phyloP scores from a whole-genome alignment of 2,113 vertebrate species.

The Leucoraja erinaceus region DNA sequence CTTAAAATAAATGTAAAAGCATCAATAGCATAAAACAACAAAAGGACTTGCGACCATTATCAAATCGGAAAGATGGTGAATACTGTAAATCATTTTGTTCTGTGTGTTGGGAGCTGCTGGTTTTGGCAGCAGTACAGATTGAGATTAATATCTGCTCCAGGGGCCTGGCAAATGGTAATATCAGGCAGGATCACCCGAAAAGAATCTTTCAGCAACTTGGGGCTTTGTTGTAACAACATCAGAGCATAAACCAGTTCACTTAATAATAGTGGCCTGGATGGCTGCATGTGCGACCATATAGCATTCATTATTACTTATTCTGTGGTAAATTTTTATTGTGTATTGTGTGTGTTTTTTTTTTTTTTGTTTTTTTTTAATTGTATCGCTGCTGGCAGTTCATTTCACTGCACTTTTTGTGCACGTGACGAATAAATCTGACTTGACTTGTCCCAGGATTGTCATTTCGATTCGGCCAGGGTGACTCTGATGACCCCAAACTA shows the following conservation, averaged over 20 bases:
- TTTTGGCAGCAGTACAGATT: not conserved
- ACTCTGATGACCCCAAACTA: not conserved
- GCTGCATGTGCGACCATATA: not conserved
- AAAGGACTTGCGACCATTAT: not conserved
- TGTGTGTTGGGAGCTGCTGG: not conserved
- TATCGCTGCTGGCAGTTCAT: too few species aligned
- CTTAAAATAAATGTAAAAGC: not conserved
- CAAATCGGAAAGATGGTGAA: not conserved
- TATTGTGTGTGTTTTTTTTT: too few species aligned
- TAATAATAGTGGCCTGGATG: not conserved
- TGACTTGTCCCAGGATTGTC: not conserved
- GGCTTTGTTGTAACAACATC: not conserved
- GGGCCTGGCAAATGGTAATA: not conserved
- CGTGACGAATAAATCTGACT: too few species aligned
- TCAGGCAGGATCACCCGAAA: not conserved
- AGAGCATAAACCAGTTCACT: not conserved
- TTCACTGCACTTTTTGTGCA: too few species aligned
- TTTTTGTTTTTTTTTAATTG: too few species aligned
- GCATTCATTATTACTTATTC: not conserved
- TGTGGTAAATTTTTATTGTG: too few species aligned
- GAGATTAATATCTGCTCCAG: constrained; percentile 2
- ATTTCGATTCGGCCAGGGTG: not conserved
- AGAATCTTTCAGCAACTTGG: not conserved
- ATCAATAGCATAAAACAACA: not conserved
- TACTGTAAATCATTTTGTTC: not conserved